Base-by-base conservation (phyloP, 2,888 invertebrate genomes). In the Drosophila villosipedis region DNA sequence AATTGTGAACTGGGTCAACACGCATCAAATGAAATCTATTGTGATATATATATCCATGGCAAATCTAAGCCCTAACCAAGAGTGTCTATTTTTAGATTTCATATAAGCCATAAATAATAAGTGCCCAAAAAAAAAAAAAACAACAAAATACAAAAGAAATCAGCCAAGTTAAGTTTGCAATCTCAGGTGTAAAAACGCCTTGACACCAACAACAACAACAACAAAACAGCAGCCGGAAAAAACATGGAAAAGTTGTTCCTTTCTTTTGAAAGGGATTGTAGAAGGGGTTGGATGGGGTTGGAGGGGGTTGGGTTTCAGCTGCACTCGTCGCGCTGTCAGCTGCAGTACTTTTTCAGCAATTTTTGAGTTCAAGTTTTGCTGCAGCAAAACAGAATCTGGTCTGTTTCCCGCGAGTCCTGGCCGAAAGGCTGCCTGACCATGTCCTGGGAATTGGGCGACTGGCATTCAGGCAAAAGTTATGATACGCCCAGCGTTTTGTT, bases 151-250 rank as follows among this genome's bases (percentile, higher is more conserved):
- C 76, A 64, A 63, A 73, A 68, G 54, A 64, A 62, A 47, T 54
- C 65, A 69, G 61, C 71, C 35, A 55, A 53, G 54, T 49, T 43
- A 80, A 80, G 63, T 80, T 84, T 71, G 82, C 84, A 90, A 89
- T 91, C 92, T 92, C 92, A 92, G 92, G 92, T 92, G 92, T 83
- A 82, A 83, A 73, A 80, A 77, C 81, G 75, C 76, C 79, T 84
- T 91, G 91, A 90, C 91, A 91, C 89, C 88, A 84, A 83, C 12
- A 43, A 54, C 2, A 37, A 54, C 2, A 37, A 47, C 10, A 47
- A 80, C 57, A 37, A 22, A 52, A 28, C 19, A 50, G 10, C 19
- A 19, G 28, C 28, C 7, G 47, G 22, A 7, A n/a, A 22, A 4
- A 68, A 57, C 55, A 54, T 9, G 19, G 73, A 83, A 83, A 88